Base-by-base conservation (phyloP, 1,140 invertebrate species). In the Philaenus spumarius region DNA sequence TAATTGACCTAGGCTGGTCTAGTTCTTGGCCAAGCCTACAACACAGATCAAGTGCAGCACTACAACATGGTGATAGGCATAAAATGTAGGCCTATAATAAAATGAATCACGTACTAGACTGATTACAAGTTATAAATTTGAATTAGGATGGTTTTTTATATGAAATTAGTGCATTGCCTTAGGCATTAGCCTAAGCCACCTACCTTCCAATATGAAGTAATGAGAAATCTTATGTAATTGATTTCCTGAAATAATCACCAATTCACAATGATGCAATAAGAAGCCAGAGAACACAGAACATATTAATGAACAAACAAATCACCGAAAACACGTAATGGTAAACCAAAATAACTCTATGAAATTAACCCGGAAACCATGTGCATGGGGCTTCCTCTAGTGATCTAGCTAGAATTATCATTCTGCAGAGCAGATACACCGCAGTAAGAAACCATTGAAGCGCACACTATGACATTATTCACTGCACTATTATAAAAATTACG, bases 291-390 rank as follows among this genome's bases (percentile, higher is more conserved):
- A 9, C 30, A n/a, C 34, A 23, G 14, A 51, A 51, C 23, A 46
- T 23, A 46, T 11, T 19, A 46, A 46, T 46, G 11, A 46, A 22
- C 17, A 3, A 46, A 22, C 14, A 23, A 46, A 46, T 14, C 23
- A 19, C 43, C 11, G 43, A 23, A 22, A 22, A 15, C 23, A 22
- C 23, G 11, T 11, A 46, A 46, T 46, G 19, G 14, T 46, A 46
- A 46, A 19, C 19, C 43, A 23, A 46, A 46, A 23, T 46, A 23
- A 46, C 14, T n/a, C 17, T 60, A 65, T 56, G 55, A 68, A 71
- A 66, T 48, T 64, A 69, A 69, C 67, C 69, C 67, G 68, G 69
- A 76, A 76, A 75, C 74, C 75, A 77, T 77, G 75, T 77, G 75
- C 69, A 67, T 60, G 66, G 64, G 62, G 67, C 65, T 66, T 69